These are phyloP conservation scores for Microplitis mediator DNA, from an alignment of 1,140 invertebrate genomes.

Conservation along the genomic window DNA sequence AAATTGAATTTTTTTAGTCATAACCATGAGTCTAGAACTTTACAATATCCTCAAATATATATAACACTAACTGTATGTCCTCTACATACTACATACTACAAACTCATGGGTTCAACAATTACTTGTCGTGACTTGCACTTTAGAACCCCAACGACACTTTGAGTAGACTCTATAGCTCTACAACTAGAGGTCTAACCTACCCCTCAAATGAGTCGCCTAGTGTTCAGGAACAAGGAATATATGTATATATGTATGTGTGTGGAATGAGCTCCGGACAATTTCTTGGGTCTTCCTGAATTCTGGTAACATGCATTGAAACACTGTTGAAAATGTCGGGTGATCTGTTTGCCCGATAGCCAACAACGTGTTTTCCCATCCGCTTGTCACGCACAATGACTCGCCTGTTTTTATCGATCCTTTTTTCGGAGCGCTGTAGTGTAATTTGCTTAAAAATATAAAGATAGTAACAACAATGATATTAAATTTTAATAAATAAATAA, in stretches of 20 bases:
- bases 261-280: neutral
- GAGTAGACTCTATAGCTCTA: slow-evolving; percentile 35
- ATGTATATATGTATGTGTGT: too few species aligned
- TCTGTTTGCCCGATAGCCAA: slow-evolving; percentile 16
- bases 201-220: neutral
- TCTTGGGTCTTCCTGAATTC: slow-evolving; percentile 16
- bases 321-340: slow-evolving; percentile 16
- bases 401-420: slow-evolving; percentile 35
- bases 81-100: neutral
- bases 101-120: slow-evolving; percentile 47
- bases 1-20: too few species aligned
- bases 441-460: too few species aligned
- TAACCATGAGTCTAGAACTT: too few species aligned
- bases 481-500: slow-evolving; percentile 8
- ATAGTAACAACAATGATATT: too few species aligned
- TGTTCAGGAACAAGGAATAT: too few species aligned
- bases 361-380: slow-evolving; percentile 24
- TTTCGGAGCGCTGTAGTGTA: slow-evolving; percentile 18
- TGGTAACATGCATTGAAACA: slow-evolving; percentile 17
- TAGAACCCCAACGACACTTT: slow-evolving; percentile 39
- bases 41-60: too few species aligned
- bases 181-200: slow-evolving; percentile 18
- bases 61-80: too few species aligned
- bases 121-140: slow-evolving; percentile 56
- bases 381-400: slow-evolving; percentile 34